Percentiles rank a stretch among this genome's conserved stretches.
Evolutionary conservation across 1,140 invertebrate genomes (phyloP).

Genomic region (Drosophila subobscura): DNA sequence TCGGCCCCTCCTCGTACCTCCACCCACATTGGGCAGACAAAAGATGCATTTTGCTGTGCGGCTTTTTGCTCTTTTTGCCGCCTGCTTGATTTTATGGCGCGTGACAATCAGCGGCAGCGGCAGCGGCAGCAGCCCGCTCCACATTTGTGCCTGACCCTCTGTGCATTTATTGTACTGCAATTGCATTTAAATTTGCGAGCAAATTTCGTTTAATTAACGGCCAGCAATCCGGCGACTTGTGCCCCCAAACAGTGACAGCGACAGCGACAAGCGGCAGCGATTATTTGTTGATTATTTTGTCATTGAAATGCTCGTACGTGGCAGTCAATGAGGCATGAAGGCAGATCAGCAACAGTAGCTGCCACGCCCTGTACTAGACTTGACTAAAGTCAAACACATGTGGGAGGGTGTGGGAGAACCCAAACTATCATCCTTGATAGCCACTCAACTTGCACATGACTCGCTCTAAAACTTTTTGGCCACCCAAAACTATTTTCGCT

Average conservation of each 20-base stretch:
- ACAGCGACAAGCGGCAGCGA: neutral
- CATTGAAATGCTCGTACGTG: constrained; percentile 43
- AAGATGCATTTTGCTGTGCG: constrained; percentile 25
- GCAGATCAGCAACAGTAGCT: neutral
- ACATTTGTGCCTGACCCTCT: neutral
- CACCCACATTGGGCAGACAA: constrained; percentile 48
- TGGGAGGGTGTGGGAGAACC: constrained; percentile 41
- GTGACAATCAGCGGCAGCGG: constrained; percentile 58
- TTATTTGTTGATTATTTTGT: constrained; percentile 54
- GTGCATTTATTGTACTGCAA: constrained; percentile 69
- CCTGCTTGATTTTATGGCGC: constrained; percentile 74
- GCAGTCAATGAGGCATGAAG: constrained; percentile 63
- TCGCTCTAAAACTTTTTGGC: constrained; percentile 35
- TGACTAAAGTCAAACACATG: neutral
- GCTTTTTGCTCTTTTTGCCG: constrained; percentile 34
- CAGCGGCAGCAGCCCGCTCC: neutral
- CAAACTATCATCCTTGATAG: constrained; percentile 4
- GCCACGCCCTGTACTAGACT: constrained; percentile 30
- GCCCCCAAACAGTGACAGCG: constrained; percentile 27
- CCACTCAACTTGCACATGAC: constrained; percentile 26
- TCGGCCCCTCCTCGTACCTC: neutral
- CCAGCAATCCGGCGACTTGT: constrained; percentile 36
- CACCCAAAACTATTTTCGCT: constrained; percentile 49
- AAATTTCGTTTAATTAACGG: constrained; percentile 79
- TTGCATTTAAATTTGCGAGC: constrained; percentile 80